A percentile compares a stretch with the other conserved stretches of the same genome.
Evolutionary conservation across 2,113 vertebrate genomes (phyloP).

Genomic region (Acrocephalus kingi): DNA sequence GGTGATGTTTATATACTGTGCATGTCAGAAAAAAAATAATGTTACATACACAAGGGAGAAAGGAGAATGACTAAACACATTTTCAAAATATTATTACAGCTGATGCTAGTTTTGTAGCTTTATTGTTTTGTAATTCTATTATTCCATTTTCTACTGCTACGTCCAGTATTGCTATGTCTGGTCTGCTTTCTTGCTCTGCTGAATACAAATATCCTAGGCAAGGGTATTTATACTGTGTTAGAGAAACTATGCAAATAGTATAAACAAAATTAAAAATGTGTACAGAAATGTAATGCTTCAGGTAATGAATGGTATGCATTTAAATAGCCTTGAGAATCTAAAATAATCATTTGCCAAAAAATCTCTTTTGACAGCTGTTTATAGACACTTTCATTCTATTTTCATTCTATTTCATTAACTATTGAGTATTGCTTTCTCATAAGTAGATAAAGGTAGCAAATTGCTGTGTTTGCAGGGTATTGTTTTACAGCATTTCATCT

Average conservation of each 20-base stretch:
- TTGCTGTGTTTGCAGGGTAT: background rate
- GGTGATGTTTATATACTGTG: background rate
- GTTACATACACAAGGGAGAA: background rate
- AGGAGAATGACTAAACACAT: background rate
- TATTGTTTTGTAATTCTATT: background rate
- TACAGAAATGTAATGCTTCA: background rate
- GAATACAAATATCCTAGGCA: background rate
- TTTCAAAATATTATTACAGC: background rate
- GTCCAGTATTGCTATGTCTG: background rate
- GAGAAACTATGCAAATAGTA: background rate
- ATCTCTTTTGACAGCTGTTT: background rate
- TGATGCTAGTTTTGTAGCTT: background rate
- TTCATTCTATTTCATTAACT: background rate
- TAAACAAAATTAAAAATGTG: background rate
- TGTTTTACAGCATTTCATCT: background rate
- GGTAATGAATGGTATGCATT: background rate
- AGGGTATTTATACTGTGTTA: background rate
- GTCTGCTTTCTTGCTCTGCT: background rate
- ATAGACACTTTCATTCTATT: background rate
- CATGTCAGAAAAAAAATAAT: background rate
- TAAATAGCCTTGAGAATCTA: background rate
- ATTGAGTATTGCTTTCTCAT: background rate
- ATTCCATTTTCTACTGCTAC: background rate
- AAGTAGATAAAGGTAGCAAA: background rate
- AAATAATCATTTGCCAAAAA: background rate